A percentile compares a stretch with the other conserved stretches of the same genome.
Evolutionary conservation across 2,113 vertebrate species (phyloP).

Genomic region (Microcebus murinus): DNA sequence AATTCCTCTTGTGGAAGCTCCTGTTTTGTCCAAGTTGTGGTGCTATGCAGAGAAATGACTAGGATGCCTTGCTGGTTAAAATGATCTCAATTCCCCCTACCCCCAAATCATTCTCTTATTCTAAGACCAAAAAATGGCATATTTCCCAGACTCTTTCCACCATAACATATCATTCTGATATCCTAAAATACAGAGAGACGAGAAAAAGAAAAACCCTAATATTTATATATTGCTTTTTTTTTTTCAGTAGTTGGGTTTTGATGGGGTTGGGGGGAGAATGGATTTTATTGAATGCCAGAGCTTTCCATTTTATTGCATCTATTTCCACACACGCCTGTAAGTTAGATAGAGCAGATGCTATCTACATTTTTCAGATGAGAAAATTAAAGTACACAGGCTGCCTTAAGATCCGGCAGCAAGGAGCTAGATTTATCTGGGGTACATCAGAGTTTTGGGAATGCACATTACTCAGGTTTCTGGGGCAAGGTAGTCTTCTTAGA

Average conservation of each 20-base stretch:
- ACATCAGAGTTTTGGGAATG: background rate
- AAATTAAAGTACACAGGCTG: background rate
- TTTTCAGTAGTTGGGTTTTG: background rate
- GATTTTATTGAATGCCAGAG: background rate
- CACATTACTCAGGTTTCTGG: background rate
- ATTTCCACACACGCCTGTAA: background rate
- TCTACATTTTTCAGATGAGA: background rate
- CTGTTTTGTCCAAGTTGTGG: background rate
- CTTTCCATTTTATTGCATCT: background rate
- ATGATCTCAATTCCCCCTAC: background rate
- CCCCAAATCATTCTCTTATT: background rate
- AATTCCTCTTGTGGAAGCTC: background rate
- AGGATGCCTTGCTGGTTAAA: background rate
- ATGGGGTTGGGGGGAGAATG: background rate
- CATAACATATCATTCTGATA: background rate
- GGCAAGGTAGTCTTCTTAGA: background rate
- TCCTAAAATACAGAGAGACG: background rate
- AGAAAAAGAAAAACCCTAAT: background rate
- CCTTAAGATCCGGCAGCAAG: background rate
- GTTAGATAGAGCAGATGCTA: background rate
- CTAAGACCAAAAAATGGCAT: background rate
- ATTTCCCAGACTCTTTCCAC: background rate
- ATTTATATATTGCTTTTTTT: background rate
- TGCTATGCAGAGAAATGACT: background rate
- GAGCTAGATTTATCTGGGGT: background rate